phyloP scores from a whole-genome alignment of 2,113 vertebrate species.

The Carlito syrichta region DNA sequence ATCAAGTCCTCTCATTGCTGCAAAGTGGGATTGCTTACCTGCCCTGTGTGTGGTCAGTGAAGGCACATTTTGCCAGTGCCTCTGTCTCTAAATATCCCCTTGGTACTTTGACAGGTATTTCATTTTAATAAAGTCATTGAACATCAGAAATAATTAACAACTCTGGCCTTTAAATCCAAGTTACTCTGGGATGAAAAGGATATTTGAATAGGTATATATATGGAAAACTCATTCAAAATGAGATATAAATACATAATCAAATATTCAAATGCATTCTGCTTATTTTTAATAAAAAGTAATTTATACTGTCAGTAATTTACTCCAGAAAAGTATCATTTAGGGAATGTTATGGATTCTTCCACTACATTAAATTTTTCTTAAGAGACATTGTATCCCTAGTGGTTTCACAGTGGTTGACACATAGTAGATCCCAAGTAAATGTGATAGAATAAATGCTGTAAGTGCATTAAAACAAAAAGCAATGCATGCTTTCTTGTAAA shows the following conservation, averaged over 20 bases:
- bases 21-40: background rate
- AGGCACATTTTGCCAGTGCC: background rate
- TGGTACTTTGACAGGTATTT: background rate
- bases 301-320: background rate
- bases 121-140: background rate
- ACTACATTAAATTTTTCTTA: background rate
- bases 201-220: background rate
- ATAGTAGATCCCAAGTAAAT: background rate
- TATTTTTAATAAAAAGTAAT: background rate
- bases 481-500: background rate
- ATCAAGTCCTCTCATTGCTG: background rate
- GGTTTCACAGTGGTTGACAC: background rate
- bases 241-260: background rate
- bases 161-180: background rate
- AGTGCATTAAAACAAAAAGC: background rate
- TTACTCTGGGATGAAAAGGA: background rate
- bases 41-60: background rate
- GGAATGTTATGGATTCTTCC: background rate
- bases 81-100: background rate
- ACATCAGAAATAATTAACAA: background rate
- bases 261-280: background rate
- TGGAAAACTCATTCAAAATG: background rate
- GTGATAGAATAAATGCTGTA: background rate
- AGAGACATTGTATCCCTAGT: background rate
- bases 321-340: background rate